phyloP scores from a whole-genome alignment of 2,888 invertebrate species.

The Folsomia candida region DNA sequence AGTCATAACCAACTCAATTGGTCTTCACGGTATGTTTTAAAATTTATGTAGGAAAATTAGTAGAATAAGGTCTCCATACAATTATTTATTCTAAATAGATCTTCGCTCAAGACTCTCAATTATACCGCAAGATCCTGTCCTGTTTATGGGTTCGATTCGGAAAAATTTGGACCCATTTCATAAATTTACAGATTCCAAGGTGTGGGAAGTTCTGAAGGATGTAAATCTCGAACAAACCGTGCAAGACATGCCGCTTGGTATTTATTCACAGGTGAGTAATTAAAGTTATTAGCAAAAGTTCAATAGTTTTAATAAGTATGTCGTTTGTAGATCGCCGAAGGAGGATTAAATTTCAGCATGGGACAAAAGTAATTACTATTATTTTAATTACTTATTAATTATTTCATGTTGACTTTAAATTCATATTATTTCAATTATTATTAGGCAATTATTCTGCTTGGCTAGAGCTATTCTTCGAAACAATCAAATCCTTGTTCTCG shows the following conservation, averaged over 20 bases:
- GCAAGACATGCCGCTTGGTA: neutral
- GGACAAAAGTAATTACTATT: neutral
- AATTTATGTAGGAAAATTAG: constrained; percentile 54
- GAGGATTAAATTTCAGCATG: neutral
- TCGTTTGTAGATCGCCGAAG: neutral
- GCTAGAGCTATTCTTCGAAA: constrained; percentile 61
- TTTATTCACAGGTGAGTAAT: neutral
- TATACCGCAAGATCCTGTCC: constrained; percentile 64
- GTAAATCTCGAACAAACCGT: constrained; percentile 53
- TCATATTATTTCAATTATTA: too few relatives aligned
- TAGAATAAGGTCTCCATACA: constrained; percentile 55
- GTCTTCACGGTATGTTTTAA: constrained; percentile 55
- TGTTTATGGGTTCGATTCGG: constrained; percentile 64
- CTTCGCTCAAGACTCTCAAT: constrained; percentile 58
- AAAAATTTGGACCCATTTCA: constrained; percentile 88
- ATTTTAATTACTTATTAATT: too few relatives aligned
- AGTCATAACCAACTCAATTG: neutral
- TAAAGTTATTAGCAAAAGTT: neutral
- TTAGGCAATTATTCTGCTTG: constrained; percentile 64
- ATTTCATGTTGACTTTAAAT: too few relatives aligned
- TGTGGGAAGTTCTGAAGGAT: constrained; percentile 84
- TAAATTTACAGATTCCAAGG: constrained; percentile 71
- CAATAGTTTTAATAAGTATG: neutral
- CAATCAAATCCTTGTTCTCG: constrained; percentile 59
- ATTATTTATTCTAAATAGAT: neutral